Evolutionary conservation across 2,797 vertebrate species (phyloP).

Genomic region (Pipistrellus kuhlii): DNA sequence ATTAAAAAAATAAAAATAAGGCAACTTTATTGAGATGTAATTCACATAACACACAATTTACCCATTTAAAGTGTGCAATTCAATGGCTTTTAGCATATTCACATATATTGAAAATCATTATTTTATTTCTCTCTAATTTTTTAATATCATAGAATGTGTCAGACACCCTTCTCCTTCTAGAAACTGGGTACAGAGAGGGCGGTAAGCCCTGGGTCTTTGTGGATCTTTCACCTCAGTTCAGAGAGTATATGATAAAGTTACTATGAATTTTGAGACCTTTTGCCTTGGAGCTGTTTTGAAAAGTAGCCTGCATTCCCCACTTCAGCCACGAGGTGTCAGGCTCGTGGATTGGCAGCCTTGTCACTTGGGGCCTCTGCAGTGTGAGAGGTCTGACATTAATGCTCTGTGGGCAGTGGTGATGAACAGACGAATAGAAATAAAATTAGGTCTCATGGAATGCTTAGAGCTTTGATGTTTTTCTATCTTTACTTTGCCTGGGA

Average conservation of each 20-base stretch:
- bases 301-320: background rate
- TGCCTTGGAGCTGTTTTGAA: background rate
- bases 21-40: background rate
- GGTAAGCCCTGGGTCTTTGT: background rate
- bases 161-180: background rate
- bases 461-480: background rate
- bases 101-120: background rate
- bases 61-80: background rate
- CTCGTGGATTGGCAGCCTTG: background rate
- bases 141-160: background rate
- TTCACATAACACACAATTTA: background rate
- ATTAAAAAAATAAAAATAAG: background rate
- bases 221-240: background rate
- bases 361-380: background rate
- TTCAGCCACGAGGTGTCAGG: background rate
- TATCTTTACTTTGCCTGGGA: background rate
- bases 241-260: too few relatives aligned
- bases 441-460: background rate
- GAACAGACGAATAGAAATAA: background rate
- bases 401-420: background rate
- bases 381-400: background rate
- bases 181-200: background rate
- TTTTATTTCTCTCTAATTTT: background rate
- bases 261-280: background rate
- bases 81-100: background rate